Evolutionary conservation across 2,113 vertebrate genomes (phyloP).

Genomic region (Mobula hypostoma): DNA sequence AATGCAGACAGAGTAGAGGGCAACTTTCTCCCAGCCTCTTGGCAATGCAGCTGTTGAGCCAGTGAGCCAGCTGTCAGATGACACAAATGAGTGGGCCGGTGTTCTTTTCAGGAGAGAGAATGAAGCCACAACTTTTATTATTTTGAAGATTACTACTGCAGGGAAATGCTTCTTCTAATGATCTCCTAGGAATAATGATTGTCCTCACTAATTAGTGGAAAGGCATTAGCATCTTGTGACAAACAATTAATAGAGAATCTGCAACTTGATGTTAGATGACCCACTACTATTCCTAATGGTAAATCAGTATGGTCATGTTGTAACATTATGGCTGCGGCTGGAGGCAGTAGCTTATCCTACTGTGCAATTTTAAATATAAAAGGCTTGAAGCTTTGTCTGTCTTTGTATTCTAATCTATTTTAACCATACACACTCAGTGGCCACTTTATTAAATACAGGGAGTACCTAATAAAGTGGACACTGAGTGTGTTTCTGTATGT

Average conservation of each 20-base stretch:
- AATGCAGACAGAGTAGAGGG: background rate
- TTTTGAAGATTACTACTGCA: background rate
- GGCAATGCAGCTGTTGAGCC: slow-evolving; percentile 7
- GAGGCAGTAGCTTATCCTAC: background rate
- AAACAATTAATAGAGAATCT: background rate
- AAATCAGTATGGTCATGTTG: background rate
- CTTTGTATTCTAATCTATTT: background rate
- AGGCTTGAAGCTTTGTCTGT: background rate
- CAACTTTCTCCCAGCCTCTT: background rate
- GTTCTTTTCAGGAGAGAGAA: background rate
- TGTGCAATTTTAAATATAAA: background rate
- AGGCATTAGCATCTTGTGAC: background rate
- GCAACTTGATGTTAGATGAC: background rate
- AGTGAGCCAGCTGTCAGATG: slow-evolving; percentile 4
- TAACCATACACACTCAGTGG: background rate
- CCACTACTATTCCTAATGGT: background rate
- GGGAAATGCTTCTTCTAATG: background rate
- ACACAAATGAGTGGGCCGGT: background rate
- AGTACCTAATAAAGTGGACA: too few species aligned
- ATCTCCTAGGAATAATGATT: background rate
- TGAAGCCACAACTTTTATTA: background rate
- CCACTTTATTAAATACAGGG: too few species aligned
- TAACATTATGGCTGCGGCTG: background rate
- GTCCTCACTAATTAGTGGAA: background rate
- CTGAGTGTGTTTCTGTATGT: too few species aligned